phyloP scores from a whole-genome alignment of 2,888 invertebrate genomes.

The Synergus laeviventris region DNA sequence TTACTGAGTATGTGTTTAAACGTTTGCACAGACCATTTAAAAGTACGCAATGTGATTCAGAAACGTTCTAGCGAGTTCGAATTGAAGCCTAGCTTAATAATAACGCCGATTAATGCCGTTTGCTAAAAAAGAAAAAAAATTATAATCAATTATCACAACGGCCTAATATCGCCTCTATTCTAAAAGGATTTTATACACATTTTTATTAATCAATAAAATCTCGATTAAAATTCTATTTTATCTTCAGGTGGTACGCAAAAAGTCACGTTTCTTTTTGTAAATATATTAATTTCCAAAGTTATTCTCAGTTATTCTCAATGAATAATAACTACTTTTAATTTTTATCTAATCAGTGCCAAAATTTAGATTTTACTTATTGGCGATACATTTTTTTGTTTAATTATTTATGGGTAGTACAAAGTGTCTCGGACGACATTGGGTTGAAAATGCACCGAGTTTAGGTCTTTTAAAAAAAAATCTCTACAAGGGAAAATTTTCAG shows the following conservation, averaged over 20 bases:
- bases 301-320: not conserved
- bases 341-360: not conserved
- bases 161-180: constrained; percentile 31
- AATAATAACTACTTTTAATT: not conserved
- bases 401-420: not conserved
- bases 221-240: not conserved
- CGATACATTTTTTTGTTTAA: not conserved
- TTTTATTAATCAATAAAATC: constrained; percentile 1
- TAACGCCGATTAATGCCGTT: constrained; percentile 41
- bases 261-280: constrained; percentile 5
- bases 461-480: constrained; percentile 3
- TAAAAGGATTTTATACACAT: not conserved
- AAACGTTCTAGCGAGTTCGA: constrained; percentile 48
- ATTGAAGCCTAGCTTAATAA: constrained; percentile 41
- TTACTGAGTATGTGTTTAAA: constrained; percentile 55
- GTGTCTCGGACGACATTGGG: not conserved
- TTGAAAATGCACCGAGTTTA: constrained; percentile 9
- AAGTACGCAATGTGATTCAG: constrained; percentile 55
- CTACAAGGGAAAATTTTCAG: not conserved
- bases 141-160: not conserved
- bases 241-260: not conserved
- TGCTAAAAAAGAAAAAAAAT: not conserved
- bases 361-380: not conserved
- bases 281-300: not conserved
- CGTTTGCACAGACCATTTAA: constrained; percentile 53